Evolutionary conservation across 2,797 vertebrate genomes (phyloP), one percentile per base, ranked within the genome.

Genomic region (Gouania willdenowi): DNA sequence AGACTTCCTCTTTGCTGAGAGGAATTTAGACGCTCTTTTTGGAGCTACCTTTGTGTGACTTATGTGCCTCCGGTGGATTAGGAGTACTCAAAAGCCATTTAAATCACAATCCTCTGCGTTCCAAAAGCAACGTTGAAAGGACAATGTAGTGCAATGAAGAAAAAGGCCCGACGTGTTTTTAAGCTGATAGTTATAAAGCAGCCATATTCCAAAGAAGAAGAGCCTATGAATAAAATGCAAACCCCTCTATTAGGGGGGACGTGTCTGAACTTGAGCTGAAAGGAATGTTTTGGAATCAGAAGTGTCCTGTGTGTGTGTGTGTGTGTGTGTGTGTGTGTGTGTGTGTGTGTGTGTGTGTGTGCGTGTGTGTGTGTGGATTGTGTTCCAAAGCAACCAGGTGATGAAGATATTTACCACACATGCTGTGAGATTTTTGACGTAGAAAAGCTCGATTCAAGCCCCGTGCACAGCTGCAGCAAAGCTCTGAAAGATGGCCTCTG

Each of bases 281-380:
- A 77, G 85, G 85, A 88, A 88, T 88, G 83, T 81, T 84, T 77
- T 83, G 81, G 77, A 84, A 84, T 77, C 68, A 65, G 56, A 77
- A 72, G 55, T 45, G 54, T 53, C n/a, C 3, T 18, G 17, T 5
- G 3, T 5, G 17, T 18, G 17, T 18, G 17, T 18, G 17, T 18
- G 17, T 18, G 17, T 18, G 17, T 18, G 17, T 18, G 17, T 51
- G 46, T 32, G 22, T 37, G 53, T 54, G 25, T 46, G 23, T 34
- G 26, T 26, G 16, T 53, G 35, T 28, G 24, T 41, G 17, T 17
- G 16, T 15, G 10, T 35, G 40, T 45, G 23, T 32, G 49, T 41
- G 9, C 7, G 20, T 39, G 17, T 18, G 17, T 18, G 17, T 5
- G 5, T 30, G 17, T 26, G 16, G 35, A 8, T 5, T 63, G 41